Conservation (phyloP, 2,113 vertebrate genomes). For the Sebastes schlegelii region DNA sequence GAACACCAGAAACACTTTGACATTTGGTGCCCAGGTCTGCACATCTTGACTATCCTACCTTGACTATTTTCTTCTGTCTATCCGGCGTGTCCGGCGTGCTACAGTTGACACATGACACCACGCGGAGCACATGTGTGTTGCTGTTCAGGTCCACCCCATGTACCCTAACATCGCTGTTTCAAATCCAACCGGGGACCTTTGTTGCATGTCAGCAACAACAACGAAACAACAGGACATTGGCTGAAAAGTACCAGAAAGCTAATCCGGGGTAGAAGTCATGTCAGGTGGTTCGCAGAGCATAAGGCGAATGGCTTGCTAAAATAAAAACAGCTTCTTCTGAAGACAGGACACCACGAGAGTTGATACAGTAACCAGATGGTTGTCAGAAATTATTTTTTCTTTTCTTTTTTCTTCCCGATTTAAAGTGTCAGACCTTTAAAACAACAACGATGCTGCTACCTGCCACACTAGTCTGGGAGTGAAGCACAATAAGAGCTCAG, state of each 20-base stretch:
- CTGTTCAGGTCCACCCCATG: not conserved
- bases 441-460: not conserved
- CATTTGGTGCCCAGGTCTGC: not conserved
- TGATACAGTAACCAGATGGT: constrained; percentile 1
- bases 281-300: not conserved
- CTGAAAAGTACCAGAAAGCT: not conserved
- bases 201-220: not conserved
- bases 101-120: not conserved
- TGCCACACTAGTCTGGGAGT: not conserved
- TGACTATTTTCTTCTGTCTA: not conserved
- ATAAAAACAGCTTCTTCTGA: not conserved
- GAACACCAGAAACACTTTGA: constrained; percentile 2
- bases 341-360: not conserved
- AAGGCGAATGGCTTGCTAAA: too few species aligned
- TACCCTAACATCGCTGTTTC: not conserved
- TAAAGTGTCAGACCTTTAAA: not conserved
- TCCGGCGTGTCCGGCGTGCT: not conserved
- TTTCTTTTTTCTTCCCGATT: not conserved
- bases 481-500: not conserved
- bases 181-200: not conserved
- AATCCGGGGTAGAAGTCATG: not conserved
- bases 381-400: not conserved
- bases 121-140: not conserved
- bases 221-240: not conserved
- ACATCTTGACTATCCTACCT: not conserved